These are phyloP conservation scores for Coracias cyanogaster DNA, from an alignment of 2,797 vertebrate species.

Conservation along the genomic window DNA sequence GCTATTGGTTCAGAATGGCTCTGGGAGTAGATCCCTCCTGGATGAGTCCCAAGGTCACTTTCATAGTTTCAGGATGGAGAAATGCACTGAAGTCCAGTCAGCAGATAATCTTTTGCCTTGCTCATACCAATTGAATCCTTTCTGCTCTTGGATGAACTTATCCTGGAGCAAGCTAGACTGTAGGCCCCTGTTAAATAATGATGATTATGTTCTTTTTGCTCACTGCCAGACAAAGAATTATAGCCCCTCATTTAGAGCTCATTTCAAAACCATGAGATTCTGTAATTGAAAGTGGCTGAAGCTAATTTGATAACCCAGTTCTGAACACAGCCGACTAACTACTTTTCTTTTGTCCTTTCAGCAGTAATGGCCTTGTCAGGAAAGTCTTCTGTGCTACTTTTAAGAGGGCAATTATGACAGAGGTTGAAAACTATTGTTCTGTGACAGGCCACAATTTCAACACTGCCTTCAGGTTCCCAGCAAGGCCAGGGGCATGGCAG, in stretches of 20 bases:
- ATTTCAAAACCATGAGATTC: conserved; percentile 72
- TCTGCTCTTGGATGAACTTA: conserved; percentile 38
- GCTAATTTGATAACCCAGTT: conserved; percentile 75
- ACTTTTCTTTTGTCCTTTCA: conserved; percentile 70
- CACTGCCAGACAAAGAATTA: conserved; percentile 66
- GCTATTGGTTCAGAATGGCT: background rate
- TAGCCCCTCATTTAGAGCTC: conserved; percentile 70
- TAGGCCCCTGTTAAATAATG: conserved; percentile 65
- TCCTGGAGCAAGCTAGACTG: conserved; percentile 43
- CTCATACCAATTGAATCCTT: conserved; percentile 31
- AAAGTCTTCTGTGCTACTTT: conserved; percentile 66
- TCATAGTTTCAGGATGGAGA: background rate
- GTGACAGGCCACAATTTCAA: conserved; percentile 19
- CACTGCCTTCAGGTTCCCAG: background rate
- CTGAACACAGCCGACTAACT: conserved; percentile 55
- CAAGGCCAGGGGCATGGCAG: background rate
- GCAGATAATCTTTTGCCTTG: conserved; percentile 34
- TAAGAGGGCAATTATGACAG: conserved; percentile 36
- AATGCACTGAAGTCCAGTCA: conserved; percentile 20
- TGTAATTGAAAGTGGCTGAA: conserved; percentile 76
- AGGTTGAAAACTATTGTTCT: conserved; percentile 54
- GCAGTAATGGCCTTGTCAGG: conserved; percentile 63
- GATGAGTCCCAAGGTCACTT: conserved; percentile 49
- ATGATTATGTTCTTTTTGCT: conserved; percentile 71
- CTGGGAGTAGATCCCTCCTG: conserved; percentile 19